Base-by-base conservation (phyloP, 2,888 invertebrate species). In the Hedya salicella region DNA sequence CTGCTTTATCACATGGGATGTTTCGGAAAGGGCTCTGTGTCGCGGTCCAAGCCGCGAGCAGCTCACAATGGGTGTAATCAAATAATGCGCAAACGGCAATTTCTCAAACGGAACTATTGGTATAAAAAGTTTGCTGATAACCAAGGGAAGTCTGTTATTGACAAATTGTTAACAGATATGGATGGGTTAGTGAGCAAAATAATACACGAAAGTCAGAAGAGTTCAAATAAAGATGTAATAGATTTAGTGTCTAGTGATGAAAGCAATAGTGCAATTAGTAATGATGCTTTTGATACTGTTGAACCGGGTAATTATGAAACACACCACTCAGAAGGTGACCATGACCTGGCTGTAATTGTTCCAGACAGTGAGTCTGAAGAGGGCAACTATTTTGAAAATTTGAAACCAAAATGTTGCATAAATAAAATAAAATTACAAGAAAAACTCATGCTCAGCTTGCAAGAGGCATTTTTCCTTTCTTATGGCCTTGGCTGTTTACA, bases 401-500 rank as follows among this genome's bases (percentile, higher is more conserved):
- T 95, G 66, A 93, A 93, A 74, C 94, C 95, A 9, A 89, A 91
- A 75, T 93, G 94, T 74, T 93, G 94, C 78, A 77, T 93, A 4
- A 94, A 95, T 78, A 92, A 89, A 74, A 93, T 93, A 71, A 93
- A 93, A 67, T 74, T 95, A 1, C 86, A 88, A 60, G 96, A 96
- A 87, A 94, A 93, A 19, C 84, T 96, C 4, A 92, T 95, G 77
- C 85, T 97, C n/a, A 93, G 94, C 1, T 89, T 95, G 57, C 96
- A 96, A 84, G 97, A 97, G 88, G 95, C 96, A 1, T 96, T 96
- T 78, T 96, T 97, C 72, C 87, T 97, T 19, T 86, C 93, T 42
- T 94, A 93, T 79, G 95, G 93, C 13, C 80, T 97, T 16, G 94
- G 95, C 32, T 95, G 95, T 75, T 86, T 97, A 52, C 91, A 94